Evolutionary conservation across 2,113 vertebrate genomes (phyloP).

Genomic region (Anseranas semipalmata): DNA sequence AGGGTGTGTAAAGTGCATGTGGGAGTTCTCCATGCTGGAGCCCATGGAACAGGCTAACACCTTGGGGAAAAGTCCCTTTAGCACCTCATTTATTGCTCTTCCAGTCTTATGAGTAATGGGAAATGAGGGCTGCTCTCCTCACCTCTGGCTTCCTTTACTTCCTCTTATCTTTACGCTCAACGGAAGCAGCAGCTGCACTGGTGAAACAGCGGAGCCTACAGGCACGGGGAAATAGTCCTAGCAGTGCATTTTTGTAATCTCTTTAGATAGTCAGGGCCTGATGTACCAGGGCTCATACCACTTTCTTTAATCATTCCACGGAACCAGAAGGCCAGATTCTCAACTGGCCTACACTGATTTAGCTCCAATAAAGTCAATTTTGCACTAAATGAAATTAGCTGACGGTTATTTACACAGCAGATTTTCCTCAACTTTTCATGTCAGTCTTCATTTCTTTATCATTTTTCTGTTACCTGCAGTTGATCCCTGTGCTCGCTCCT

Average conservation of each 20-base stretch:
- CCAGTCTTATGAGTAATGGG: not conserved
- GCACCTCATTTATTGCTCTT: not conserved
- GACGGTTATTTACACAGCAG: not conserved
- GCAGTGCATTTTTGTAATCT: not conserved
- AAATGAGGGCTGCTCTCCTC: not conserved
- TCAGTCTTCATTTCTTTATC: not conserved
- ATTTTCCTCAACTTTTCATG: not conserved
- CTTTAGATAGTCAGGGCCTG: not conserved
- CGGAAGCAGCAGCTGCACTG: not conserved
- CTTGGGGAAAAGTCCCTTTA: not conserved
- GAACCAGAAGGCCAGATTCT: not conserved
- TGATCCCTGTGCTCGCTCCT: not conserved
- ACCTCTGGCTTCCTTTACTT: not conserved
- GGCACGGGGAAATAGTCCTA: not conserved
- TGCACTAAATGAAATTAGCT: not conserved
- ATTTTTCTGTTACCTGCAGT: not conserved
- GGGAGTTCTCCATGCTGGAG: slow-evolving; percentile 32
- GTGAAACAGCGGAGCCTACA: not conserved
- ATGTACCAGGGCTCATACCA: not conserved
- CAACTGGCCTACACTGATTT: not conserved
- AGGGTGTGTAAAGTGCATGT: slow-evolving; percentile 32
- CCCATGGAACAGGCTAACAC: not conserved
- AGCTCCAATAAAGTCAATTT: not conserved
- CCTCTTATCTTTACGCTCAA: not conserved
- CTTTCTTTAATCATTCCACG: not conserved